phyloP scores from a whole-genome alignment of 2,797 vertebrate genomes.

The Zalophus californianus region DNA sequence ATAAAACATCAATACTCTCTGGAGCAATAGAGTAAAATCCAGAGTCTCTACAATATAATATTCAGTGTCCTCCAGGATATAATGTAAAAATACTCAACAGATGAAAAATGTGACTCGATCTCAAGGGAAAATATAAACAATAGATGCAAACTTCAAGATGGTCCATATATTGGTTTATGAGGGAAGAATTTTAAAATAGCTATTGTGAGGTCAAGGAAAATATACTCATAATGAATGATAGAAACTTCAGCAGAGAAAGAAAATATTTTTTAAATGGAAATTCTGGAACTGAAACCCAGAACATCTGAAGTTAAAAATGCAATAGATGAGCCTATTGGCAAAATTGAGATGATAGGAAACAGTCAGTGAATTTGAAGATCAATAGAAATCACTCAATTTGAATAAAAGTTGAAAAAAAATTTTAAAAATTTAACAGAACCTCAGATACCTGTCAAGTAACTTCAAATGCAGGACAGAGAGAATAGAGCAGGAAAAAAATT shows the following conservation, averaged over 20 bases:
- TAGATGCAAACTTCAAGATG: background rate
- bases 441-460: background rate
- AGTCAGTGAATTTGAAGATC: background rate
- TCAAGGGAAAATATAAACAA: constrained; percentile 10
- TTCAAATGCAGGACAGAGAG: constrained; percentile 12
- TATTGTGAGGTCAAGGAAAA: constrained; percentile 11
- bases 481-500: background rate
- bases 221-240: background rate
- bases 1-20: constrained; percentile 32
- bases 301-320: background rate
- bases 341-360: constrained; percentile 2
- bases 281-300: background rate
- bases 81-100: background rate
- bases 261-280: background rate
- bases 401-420: background rate
- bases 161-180: background rate
- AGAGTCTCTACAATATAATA: background rate
- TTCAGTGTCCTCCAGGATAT: background rate
- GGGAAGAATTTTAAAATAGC: constrained; percentile 6
- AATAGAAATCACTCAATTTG: background rate
- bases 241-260: background rate
- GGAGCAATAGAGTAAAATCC: constrained; percentile 56
- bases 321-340: background rate
- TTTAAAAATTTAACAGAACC: background rate
- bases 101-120: background rate